Evolutionary conservation across 2,113 vertebrate genomes (phyloP), one percentile per base, ranked within the genome.

Genomic region (Deroptyus accipitrinus): DNA sequence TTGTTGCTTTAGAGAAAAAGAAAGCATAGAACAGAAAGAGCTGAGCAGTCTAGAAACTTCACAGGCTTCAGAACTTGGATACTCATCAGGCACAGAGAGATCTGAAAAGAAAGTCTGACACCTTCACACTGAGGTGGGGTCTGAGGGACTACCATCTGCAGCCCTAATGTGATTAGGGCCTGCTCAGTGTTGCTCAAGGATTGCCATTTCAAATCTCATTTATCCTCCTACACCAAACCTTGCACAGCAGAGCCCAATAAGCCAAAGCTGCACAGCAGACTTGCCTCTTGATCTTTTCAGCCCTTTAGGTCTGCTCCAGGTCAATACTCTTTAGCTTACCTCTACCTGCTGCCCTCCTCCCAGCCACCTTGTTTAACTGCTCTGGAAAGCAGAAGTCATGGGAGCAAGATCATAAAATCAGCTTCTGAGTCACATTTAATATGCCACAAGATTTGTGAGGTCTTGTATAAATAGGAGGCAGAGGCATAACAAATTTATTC

Each of bases 1-100:
- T 99, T 99, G 97, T 99, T 99, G 98, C 99, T 99, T 98, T 88
- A 95, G 90, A 61, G 90, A 96, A 49, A 96, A 92, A 97, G 97
- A 97, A 93, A 90, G 84, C 62, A 92, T 92, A 73, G 64, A 95
- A 97, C 70, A 96, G 86, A 95, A 89, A 95, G 20, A 91, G 95
- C 88, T 96, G 91, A 97, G 90, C 87, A 85, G 86, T 94, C 90
- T 79, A 88, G 79, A 96, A 95, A 78, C 66, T 88, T 93, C 31
- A 80, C 63, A 72, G 92, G 76, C 63, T 85, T 86, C 83, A 90
- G 79, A 86, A 73, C 76, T 89, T 82, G 86, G 70, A 66, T 59
- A 77, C 41, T 91, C 84, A 80, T 91, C 81, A 94, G 94, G 70
- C 90, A 96, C 95, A 97, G 96, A 97, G 95, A 97, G 97, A 98